Evolutionary conservation across 1,140 invertebrate genomes (phyloP), one percentile per base, ranked within the genome.

Genomic region (Bombus haemorrhoidalis): DNA sequence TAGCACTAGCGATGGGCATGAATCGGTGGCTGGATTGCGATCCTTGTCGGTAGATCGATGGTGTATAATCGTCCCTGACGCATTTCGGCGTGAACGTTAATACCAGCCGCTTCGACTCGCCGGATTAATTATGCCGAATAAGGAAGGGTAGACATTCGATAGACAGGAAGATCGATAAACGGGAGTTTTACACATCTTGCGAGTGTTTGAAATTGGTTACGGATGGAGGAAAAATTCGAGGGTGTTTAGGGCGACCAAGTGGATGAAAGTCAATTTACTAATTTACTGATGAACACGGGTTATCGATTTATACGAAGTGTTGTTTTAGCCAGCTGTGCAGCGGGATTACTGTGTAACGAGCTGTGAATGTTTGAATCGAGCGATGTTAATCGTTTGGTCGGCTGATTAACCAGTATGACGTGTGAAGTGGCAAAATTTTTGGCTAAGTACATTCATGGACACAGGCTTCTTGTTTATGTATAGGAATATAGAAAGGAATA

Each of bases 1-100:
- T 53, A 53, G 72, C 43, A 25, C 41, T 32, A 74, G 72, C 72
- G 72, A 74, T 74, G 72, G 72, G 41, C 72, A 74, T 37, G 80
- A 82, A 43, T 74, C 53, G 32, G 39, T 39, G 22, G 28, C 25
- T 64, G 2, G 22, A 81, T 77, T 64, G 41, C 72, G n/a, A 47
- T 37, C 41, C 22, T 37, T 22, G 12, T 32, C 4, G 10, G 9
- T 41, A 15, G 32, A 66, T 18, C 59, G 25, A 43, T 39, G n/a
- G 41, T 37, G 28, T 69, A 47, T 43, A 53, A 57, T 75, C 12
- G 69, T n/a, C 25, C 43, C 72, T 53, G 47, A 28, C 73, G 34
- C 34, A 25, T 57, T 28, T 57, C 43, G 18, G 22, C 25, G 22
- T 22, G 18, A 9, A 18, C 75, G 28, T 77, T 77, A 77, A 77